Base-by-base conservation (phyloP, 2,888 invertebrate species). In the Drosophila glabriapex region DNA sequence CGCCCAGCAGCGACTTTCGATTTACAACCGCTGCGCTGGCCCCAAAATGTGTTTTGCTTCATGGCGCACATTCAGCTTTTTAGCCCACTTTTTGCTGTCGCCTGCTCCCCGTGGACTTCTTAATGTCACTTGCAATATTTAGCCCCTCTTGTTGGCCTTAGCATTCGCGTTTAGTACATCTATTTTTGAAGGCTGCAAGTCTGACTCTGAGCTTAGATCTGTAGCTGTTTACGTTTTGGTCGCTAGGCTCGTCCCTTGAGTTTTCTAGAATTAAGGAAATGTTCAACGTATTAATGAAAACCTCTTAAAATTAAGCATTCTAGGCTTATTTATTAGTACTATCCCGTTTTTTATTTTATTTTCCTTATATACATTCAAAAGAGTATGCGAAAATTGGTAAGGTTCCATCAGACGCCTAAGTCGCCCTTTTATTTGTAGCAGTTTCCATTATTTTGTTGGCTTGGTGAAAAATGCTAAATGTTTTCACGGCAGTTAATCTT, bases 401-500 rank as follows among this genome's bases (percentile, higher is more conserved):
- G 14, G n/a, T n/a, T 31, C 16, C 25, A 35, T 16, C 12, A 2
- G 10, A 55, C 25, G 16, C 10, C 22, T 14, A 12, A 65, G 46
- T 60, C 52, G 50, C 37, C 53, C 25, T 52, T 50, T 54, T 28
- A 35, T 25, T 56, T 68, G 61, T 52, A 25, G 31, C 14, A 25
- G 29, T 52, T 53, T 37, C 10, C 59, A 52, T 69, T 46, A 66
- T 65, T 61, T 65, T 58, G 61, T 76, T 59, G 56, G 63, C 46
- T 75, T 60, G 50, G 33, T 59, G 71, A 63, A 76, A 73, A 78
- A 76, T 74, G 64, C 61, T 56, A 75, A 86, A 84, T 89, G 83
- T 71, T 84, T 89, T 86, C 79, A 89, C 73, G 83, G 81, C 81
- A 71, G 89, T 87, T 87, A 89, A 89, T 89, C 81, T 87, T 78